These are phyloP conservation scores for Pterois miles DNA, from an alignment of 2,797 vertebrate species.

Conservation along the genomic window DNA sequence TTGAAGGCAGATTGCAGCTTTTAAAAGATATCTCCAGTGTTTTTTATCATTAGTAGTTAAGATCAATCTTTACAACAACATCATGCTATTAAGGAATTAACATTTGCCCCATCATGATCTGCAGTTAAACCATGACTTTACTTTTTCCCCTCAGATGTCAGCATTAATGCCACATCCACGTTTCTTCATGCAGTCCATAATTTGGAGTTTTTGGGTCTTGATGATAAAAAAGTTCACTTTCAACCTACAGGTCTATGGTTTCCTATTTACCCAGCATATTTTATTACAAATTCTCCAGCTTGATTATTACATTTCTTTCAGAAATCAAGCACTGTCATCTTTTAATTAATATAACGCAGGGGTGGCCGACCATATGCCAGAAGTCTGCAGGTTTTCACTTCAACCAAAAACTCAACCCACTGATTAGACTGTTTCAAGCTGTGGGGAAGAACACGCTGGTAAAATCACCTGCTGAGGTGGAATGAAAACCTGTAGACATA, in stretches of 20 bases:
- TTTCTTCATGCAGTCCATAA: too few relatives aligned
- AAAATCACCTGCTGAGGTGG: conserved; percentile 16
- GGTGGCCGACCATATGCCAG: neutral
- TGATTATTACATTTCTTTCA: too few relatives aligned
- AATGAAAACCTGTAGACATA: conserved; percentile 11
- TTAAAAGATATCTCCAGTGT: neutral
- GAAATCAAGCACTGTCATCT: neutral
- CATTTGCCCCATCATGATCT: neutral
- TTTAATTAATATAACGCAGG: neutral
- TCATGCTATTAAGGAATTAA: neutral
- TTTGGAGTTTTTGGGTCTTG: neutral
- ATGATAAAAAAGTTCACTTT: neutral
- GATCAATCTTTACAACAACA: neutral
- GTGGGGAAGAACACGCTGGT: neutral
- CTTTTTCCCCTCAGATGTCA: too few relatives aligned
- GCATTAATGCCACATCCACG: too few relatives aligned
- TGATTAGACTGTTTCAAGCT: neutral
- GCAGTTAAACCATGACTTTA: neutral
- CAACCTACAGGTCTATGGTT: neutral
- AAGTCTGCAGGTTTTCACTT: neutral
- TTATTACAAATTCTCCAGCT: neutral
- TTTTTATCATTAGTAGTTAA: neutral
- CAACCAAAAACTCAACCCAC: neutral
- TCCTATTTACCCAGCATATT: too few relatives aligned
- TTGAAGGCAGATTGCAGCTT: neutral